Evolutionary conservation across 2,888 invertebrate species (phyloP), one percentile per base, ranked within the genome.

Genomic region (Nemotelus nigrinus): DNA sequence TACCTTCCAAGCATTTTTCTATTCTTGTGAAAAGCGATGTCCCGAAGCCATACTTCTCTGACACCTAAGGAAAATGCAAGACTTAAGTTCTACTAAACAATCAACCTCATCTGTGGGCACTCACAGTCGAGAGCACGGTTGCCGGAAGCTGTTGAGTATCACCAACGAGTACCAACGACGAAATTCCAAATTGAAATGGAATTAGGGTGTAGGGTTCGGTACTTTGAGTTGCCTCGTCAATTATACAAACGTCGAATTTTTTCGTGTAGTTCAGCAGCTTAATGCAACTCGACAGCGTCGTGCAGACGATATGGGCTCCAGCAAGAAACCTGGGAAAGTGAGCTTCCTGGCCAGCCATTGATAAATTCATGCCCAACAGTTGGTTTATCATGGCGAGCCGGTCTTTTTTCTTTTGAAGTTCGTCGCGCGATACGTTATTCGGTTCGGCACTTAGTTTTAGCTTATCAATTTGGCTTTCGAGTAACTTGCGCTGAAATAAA

Each of bases 191-290:
- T 83, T 92, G 90, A 64, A 96, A 88, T 0, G 96, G 96, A 80
- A 95, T 91, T 80, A 96, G 87, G 2, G 92, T 91, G 86, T 95
- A 96, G 1, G 94, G 91, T 86, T 97, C 97, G 55, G 91, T 92
- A 80, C 94, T 94, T 84, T 96, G 96, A 0, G 95, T 94, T 41
- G 97, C 96, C 88, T 97, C 96, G 86, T 96, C 96, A 75, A 96
- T 90, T 76, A 96, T 93, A 82, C 95, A 95, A 78, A 92, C 88
- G 70, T 91, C 90, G 77, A 89, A 88, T 71, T 84, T 84, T 65
- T 83, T 81, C 0, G 80, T 78, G 67, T 79, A 81, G 39, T 82
- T 80, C n/a, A 83, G 81, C n/a, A 87, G 76, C 70, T 85, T 86
- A 0, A 86, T 84, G 77, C 85, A 90, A 83, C 91, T 93, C 53